Evolutionary conservation across 2,797 vertebrate genomes (phyloP), one percentile per base, ranked within the genome.

Genomic region (Esox masquinongy): DNA sequence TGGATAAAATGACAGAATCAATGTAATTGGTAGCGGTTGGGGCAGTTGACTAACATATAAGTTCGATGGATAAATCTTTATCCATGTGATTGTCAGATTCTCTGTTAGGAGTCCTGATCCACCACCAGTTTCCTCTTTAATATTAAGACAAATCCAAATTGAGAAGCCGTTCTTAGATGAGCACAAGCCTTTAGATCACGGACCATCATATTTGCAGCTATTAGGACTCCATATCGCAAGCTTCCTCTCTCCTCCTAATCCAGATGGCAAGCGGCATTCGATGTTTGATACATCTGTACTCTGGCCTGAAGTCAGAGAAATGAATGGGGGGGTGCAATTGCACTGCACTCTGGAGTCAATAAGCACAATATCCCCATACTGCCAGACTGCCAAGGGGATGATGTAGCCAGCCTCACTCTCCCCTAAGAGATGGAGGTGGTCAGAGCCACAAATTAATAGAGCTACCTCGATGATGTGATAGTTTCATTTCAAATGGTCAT

Each of bases 401-500:
- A 1, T 15, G 63, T 31, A 31, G 29, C 24, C 63, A 66, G 63
- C 63, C 53, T n/a, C 53, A 19, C 53, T 22, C 8, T 22, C n/a
- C 53, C 53, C 2, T 22, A 22, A 9, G 36, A 9, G 39, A 9
- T 77, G 87, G 86, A 89, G 83, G 82, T 75, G 82, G 82, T 84
- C 82, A 73, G 80, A 86, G 87, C 85, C 81, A 78, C 89, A 91
- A 91, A 92, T 92, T 89, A 93, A 93, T 92, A 90, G 89, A 89
- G 85, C 77, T 68, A 87, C 88, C 87, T 85, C 82, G 86, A 83
- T 85, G 86, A 89, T 87, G 77, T 39, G 80, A 80, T 80, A 82
- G 83, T 90, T 92, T 92, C 89, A 92, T 92, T 92, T 91, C 88
- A 89, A 91, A 84, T 85, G 84, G 88, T 92, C 90, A 90, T 84